Percentiles rank a stretch among this genome's conserved stretches.
phyloP scores from a whole-genome alignment of 2,113 vertebrate species.

The Anthoscopus minutus region DNA sequence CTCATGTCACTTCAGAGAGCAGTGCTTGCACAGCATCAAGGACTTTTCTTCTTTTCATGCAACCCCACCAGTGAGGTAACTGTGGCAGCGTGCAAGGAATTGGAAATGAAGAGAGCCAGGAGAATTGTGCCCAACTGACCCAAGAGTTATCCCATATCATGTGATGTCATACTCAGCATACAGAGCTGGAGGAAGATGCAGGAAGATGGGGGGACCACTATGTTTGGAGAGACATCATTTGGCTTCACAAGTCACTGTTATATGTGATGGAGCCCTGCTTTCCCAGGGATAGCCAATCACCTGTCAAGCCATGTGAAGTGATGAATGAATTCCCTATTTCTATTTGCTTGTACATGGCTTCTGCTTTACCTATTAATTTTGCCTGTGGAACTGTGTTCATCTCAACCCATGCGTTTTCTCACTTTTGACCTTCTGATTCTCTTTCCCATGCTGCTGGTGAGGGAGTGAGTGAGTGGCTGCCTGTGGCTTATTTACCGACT shows the following conservation, averaged over 20 bases:
- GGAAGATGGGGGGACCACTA: neutral
- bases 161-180: neutral
- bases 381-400: neutral
- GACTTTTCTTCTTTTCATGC: neutral
- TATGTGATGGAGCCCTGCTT: fast-evolving
- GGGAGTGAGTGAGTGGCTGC: neutral
- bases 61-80: neutral
- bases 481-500: neutral
- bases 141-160: too few relatives aligned
- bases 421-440: neutral
- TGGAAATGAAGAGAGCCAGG: fast-evolving
- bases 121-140: neutral
- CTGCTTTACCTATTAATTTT: neutral
- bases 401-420: neutral
- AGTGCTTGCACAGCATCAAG: neutral
- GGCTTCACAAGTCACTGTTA: neutral
- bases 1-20: neutral
- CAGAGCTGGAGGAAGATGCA: neutral
- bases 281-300: neutral
- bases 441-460: neutral
- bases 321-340: neutral
- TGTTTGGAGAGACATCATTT: neutral
- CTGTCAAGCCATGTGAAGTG: neutral
- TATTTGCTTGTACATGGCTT: neutral
- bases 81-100: neutral